Conservation (phyloP, 2,888 invertebrate genomes). For the Chalcis sispes region DNA sequence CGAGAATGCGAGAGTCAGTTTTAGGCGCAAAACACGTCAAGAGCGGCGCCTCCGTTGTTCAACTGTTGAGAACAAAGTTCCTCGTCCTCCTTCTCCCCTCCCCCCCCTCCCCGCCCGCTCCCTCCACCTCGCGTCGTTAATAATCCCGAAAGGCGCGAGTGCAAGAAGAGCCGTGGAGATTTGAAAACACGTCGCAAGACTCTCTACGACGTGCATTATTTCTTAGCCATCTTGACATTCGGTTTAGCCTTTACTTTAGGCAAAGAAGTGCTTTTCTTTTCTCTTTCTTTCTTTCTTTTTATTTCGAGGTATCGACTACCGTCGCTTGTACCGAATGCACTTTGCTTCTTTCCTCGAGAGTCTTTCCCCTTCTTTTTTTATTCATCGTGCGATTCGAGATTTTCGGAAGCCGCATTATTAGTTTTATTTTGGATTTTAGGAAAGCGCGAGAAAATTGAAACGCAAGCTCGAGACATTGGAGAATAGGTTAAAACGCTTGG, state of each 20-base stretch:
- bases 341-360: background rate
- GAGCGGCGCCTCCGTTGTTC: background rate
- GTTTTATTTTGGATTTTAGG: too few species aligned
- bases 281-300: too few species aligned
- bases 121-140: conserved; percentile 30
- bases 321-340: too few species aligned
- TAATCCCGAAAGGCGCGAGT: too few species aligned
- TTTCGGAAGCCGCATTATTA: too few species aligned
- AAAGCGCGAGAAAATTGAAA: too few species aligned
- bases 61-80: conserved; percentile 7
- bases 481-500: too few species aligned
- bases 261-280: too few species aligned
- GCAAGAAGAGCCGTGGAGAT: conserved; percentile 36
- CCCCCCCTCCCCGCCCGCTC: too few species aligned
- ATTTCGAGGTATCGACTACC: background rate
- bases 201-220: conserved; percentile 29
- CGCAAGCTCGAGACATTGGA: too few species aligned
- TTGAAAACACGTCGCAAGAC: background rate
- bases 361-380: background rate
- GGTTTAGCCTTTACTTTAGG: background rate
- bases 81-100: too few species aligned
- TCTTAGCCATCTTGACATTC: background rate
- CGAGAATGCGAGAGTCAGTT: conserved; percentile 26
- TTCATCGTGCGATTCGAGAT: too few species aligned
- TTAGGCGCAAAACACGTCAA: conserved; percentile 10